Evolutionary conservation across 2,797 vertebrate species (phyloP), one percentile per base, ranked within the genome.

Genomic region (Sebastes goodei): DNA sequence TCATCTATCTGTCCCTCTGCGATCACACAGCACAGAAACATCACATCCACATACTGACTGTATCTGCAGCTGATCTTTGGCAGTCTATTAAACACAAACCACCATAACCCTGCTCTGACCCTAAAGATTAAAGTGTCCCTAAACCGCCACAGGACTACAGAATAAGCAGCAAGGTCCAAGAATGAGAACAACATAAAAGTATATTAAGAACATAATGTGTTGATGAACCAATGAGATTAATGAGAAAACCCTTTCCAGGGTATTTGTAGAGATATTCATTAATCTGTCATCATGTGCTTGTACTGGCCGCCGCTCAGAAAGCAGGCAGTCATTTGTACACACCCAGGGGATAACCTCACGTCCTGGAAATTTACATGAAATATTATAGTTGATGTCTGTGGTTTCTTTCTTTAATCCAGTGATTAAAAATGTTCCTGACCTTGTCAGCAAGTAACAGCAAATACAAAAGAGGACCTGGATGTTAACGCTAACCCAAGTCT

Each of bases 401-500:
- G 33, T 59, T 76, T 42, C 38, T 69, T 27, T 60, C 15, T 70
- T 14, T n/a, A 25, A 14, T 10, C 14, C 10, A 21, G 3, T 20
- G 29, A 56, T 57, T 25, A 20, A 64, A 74, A 74, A 66, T 6
- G 46, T 21, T 66, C 5, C 20, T 21, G 33, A 60, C 12, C 11
- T 25, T 2, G 2, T 33, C 1, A 21, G 53, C 29, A 25, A 29
- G 17, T 17, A 53, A 20, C 4, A 11, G 2, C 1, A 17, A 57
- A 74, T 10, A 77, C 27, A 10, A 67, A 59, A 74, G 55, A 69
- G 61, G 65, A 83, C 75, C 60, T 38, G 25, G 25, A 53, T 8
- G 79, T 88, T 95, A 94, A 81, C 86, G 91, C 88, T 94, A 96
- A 95, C 76, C 87, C 80, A 82, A 80, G 64, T 68, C 56, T 95